Conservation (phyloP, 2,888 invertebrate genomes). For the Lordiphosa fenestrarum region DNA sequence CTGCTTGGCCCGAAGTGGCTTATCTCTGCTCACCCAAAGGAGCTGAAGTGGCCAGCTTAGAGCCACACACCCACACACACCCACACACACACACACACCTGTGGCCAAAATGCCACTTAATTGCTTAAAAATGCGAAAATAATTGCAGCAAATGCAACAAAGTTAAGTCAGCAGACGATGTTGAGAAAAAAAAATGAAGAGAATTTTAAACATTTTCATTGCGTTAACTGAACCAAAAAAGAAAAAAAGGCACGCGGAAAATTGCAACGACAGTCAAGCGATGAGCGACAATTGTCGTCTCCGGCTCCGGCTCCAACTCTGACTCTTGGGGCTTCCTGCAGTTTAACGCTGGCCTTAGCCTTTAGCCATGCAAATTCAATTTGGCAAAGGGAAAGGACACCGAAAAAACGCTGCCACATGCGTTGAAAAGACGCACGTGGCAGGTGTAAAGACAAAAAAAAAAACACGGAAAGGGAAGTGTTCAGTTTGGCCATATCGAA, state of each 20-base stretch:
- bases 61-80: slow-evolving; percentile 33
- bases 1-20: slow-evolving; percentile 33
- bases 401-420: slow-evolving; percentile 41
- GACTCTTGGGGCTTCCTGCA: slow-evolving; percentile 25
- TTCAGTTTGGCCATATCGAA: background rate
- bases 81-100: slow-evolving; percentile 48
- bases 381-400: slow-evolving; percentile 39
- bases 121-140: slow-evolving; percentile 69
- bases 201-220: slow-evolving; percentile 53
- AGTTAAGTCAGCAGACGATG: slow-evolving; percentile 25
- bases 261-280: slow-evolving; percentile 31
- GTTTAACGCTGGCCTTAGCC: slow-evolving; percentile 56
- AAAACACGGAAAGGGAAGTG: slow-evolving; percentile 1
- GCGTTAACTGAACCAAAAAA: slow-evolving; percentile 28
- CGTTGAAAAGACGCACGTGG: slow-evolving; percentile 65
- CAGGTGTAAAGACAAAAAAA: slow-evolving; percentile 43
- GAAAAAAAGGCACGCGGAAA: too few species aligned
- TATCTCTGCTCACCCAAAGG: slow-evolving; percentile 30
- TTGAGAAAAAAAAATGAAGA: slow-evolving; percentile 5
- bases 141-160: slow-evolving; percentile 45
- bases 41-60: slow-evolving; percentile 11
- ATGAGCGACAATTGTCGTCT: slow-evolving; percentile 57
- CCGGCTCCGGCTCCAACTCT: slow-evolving; percentile 3
- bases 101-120: slow-evolving; percentile 57
- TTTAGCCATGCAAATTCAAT: slow-evolving; percentile 70